Conservation (phyloP, 2,888 invertebrate species). For the Therioaphis trifolii region DNA sequence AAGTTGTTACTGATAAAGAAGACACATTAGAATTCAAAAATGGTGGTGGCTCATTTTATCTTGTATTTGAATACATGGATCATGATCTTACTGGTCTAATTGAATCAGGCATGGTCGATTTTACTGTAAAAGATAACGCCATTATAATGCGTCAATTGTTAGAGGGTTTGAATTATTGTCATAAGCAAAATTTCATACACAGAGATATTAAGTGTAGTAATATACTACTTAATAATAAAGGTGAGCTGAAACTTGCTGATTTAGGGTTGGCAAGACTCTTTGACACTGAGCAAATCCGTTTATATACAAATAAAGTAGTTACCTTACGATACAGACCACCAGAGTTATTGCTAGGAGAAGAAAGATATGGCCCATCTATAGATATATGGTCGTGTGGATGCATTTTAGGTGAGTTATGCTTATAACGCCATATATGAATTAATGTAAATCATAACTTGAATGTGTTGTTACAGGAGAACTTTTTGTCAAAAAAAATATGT, state of each 20-base stretch:
- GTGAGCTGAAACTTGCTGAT: constrained; percentile 98
- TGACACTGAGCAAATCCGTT: constrained; percentile 92
- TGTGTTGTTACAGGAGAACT: constrained; percentile 80
- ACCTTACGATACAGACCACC: constrained; percentile 99
- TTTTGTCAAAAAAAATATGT: constrained; percentile 94
- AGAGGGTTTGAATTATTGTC: constrained; percentile 96
- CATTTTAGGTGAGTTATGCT: constrained; percentile 74
- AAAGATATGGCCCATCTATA: constrained; percentile 95
- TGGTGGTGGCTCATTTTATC: constrained; percentile 97
- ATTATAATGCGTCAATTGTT: constrained; percentile 97
- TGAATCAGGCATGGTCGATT: constrained; percentile 96
- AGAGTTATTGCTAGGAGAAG: constrained; percentile 94
- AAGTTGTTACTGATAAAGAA: constrained; percentile 98
- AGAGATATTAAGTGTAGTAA: constrained; percentile 99
- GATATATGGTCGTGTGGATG: constrained; percentile 99
- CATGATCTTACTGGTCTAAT: constrained; percentile 98
- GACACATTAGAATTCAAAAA: constrained; percentile 95
- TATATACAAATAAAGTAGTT: constrained; percentile 99
- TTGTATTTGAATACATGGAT: constrained; percentile 99
- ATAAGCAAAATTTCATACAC: constrained; percentile 97
- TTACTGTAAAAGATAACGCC: constrained; percentile 94
- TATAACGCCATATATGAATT: background rate
- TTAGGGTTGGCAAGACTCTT: constrained; percentile 96
- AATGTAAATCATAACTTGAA: constrained; percentile 26
- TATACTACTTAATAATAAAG: constrained; percentile 98